phyloP scores from a whole-genome alignment of 1,140 invertebrate genomes.

The Drosophila virilis region DNA sequence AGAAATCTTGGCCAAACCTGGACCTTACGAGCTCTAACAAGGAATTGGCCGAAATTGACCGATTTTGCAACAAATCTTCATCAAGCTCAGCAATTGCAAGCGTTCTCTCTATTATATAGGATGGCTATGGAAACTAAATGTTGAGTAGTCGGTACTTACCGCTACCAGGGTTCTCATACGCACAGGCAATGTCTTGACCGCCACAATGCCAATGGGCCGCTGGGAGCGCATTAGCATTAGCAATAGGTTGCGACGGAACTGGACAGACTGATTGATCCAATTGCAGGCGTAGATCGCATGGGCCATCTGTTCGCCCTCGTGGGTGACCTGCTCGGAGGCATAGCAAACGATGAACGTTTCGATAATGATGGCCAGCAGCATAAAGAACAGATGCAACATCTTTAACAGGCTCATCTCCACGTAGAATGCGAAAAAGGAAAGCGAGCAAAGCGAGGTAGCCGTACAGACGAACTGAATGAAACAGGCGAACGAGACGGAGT shows the following conservation, averaged over 20 bases:
- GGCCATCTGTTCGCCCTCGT: slow-evolving; percentile 41
- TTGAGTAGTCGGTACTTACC: slow-evolving; percentile 32
- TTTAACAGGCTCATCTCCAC: slow-evolving; percentile 24
- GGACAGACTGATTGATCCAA: slow-evolving; percentile 58
- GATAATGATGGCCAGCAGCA: slow-evolving; percentile 36
- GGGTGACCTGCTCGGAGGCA: slow-evolving; percentile 49
- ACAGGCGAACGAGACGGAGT: slow-evolving; percentile 44
- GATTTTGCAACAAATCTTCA: too few species aligned
- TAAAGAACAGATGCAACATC: slow-evolving; percentile 20
- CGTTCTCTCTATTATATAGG: too few species aligned
- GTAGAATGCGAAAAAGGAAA: slow-evolving; percentile 52
- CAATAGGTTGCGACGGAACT: slow-evolving; percentile 49
- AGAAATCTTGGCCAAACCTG: too few species aligned
- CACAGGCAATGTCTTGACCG: slow-evolving; percentile 52
- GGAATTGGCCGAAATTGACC: too few species aligned
- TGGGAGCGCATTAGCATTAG: slow-evolving; percentile 61
- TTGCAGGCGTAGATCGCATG: slow-evolving; percentile 61
- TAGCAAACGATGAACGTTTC: slow-evolving; percentile 67
- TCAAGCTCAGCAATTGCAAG: too few species aligned
- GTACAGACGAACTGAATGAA: slow-evolving; percentile 67
- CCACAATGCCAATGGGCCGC: slow-evolving; percentile 33
- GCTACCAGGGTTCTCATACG: slow-evolving; percentile 50
- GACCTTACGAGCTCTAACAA: too few species aligned
- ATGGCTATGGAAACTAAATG: too few species aligned
- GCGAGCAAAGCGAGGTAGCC: slow-evolving; percentile 44